Conservation (phyloP, 2,888 invertebrate genomes). For the Phyllotreta striolata region DNA sequence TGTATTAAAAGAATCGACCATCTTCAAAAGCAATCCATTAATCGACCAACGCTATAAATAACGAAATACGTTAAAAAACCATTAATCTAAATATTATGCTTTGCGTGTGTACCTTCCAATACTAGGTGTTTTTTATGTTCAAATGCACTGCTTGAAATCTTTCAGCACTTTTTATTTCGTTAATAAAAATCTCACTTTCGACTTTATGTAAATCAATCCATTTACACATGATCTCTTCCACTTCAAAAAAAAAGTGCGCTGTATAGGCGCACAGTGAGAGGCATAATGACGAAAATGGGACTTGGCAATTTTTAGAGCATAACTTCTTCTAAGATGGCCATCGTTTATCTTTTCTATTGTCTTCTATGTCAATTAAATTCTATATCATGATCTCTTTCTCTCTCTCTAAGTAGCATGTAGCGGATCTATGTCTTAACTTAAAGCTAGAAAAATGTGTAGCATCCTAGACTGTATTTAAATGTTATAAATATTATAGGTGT, state of each 20-base stretch:
- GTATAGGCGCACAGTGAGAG: neutral
- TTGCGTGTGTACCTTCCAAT: conserved; percentile 4
- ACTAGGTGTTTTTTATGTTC: conserved; percentile 15
- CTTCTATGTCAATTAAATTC: conserved; percentile 55
- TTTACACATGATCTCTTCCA: neutral
- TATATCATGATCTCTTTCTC: conserved; percentile 49
- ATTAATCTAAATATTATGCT: conserved; percentile 1
- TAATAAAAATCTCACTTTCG: conserved; percentile 11
- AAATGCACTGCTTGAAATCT: conserved; percentile 34
- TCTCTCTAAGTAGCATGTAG: conserved; percentile 52
- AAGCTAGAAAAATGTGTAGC: conserved; percentile 47
- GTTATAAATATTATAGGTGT: conserved; percentile 58
- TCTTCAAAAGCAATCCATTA: conserved; percentile 4
- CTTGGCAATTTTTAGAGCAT: conserved; percentile 10
- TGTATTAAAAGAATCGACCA: conserved; percentile 8
- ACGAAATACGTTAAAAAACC: conserved; percentile 16
- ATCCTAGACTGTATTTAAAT: conserved; percentile 56
- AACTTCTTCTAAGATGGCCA: conserved; percentile 37
- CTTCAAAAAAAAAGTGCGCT: neutral
- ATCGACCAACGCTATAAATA: conserved; percentile 46
- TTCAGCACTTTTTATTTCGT: conserved; percentile 22
- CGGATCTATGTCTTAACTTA: conserved; percentile 51
- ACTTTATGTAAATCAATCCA: conserved; percentile 2
- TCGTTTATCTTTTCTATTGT: conserved; percentile 48
- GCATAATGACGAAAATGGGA: conserved; percentile 35